Evolutionary conservation across 1,140 invertebrate genomes (phyloP).

Genomic region (Drosophila asahinai): DNA sequence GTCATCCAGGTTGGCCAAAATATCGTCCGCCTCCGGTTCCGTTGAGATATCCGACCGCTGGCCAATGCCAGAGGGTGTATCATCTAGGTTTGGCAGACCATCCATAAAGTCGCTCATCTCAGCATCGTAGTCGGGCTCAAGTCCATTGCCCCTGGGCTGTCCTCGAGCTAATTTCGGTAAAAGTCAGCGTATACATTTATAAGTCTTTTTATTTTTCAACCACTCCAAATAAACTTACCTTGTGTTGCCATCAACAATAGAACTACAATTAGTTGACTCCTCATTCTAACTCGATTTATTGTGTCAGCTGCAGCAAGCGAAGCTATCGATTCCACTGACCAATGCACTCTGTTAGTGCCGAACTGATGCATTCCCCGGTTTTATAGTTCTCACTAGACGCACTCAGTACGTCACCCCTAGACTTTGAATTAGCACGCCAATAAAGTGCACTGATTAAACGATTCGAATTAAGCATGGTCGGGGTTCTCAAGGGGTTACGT

Average conservation of each 20-base stretch:
- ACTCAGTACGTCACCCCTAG: conserved; percentile 5
- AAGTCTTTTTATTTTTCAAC: background rate
- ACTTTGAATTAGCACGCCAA: conserved; percentile 7
- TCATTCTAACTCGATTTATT: conserved; percentile 36
- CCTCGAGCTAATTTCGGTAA: conserved; percentile 26
- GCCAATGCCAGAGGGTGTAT: conserved; percentile 27
- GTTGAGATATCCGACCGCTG: conserved; percentile 42
- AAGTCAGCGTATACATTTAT: background rate
- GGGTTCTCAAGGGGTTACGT: background rate
- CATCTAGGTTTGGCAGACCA: conserved; percentile 38
- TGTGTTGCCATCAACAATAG: conserved; percentile 29
- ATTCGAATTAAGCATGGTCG: conserved; percentile 2
- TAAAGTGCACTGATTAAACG: conserved; percentile 15
- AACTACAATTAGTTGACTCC: conserved; percentile 19
- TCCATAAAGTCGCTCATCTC: conserved; percentile 71
- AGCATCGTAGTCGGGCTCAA: conserved; percentile 40
- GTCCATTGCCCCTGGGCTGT: conserved; percentile 24
- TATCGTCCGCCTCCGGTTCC: conserved; percentile 48
- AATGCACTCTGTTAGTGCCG: conserved; percentile 52
- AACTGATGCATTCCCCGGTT: background rate
- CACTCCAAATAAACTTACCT: conserved; percentile 33
- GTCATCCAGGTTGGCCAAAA: conserved; percentile 49
- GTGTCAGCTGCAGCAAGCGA: conserved; percentile 47
- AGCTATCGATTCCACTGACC: conserved; percentile 34
- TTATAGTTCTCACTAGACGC: conserved; percentile 10